Percentiles rank a stretch among this genome's conserved stretches.
Evolutionary conservation across 2,113 vertebrate species (phyloP).

Genomic region (Rynchops niger): DNA sequence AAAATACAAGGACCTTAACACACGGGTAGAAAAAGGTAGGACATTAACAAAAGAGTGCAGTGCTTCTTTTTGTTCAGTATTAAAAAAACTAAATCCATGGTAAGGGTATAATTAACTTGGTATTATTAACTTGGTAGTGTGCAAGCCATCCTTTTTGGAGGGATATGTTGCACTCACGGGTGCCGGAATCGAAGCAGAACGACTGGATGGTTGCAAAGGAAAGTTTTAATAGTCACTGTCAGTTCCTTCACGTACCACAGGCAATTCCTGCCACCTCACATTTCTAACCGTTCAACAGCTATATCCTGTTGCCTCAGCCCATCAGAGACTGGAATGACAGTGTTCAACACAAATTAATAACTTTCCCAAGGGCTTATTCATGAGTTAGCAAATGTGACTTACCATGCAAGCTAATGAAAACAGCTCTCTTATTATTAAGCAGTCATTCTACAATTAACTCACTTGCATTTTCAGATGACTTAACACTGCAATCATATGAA

Average conservation of each 20-base stretch:
- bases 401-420: neutral
- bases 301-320: neutral
- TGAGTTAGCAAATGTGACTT: neutral
- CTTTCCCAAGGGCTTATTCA: neutral
- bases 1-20: neutral
- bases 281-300: neutral
- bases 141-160: neutral
- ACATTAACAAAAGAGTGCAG: neutral
- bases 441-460: neutral
- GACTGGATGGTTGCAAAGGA: neutral
- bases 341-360: neutral
- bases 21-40: neutral
- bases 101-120: neutral
- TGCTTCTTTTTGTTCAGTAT: neutral
- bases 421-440: neutral
- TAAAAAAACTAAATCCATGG: neutral
- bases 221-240: neutral
- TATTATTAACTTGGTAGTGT: neutral
- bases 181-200: neutral
- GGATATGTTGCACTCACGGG: rapidly evolving
- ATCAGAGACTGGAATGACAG: neutral
- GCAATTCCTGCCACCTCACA: neutral
- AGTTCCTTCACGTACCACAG: neutral
- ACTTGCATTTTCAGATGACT: neutral
- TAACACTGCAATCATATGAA: neutral